These are phyloP conservation scores for Peromyscus maniculatus DNA, from an alignment of 2,113 vertebrate genomes.

Conservation along the genomic window DNA sequence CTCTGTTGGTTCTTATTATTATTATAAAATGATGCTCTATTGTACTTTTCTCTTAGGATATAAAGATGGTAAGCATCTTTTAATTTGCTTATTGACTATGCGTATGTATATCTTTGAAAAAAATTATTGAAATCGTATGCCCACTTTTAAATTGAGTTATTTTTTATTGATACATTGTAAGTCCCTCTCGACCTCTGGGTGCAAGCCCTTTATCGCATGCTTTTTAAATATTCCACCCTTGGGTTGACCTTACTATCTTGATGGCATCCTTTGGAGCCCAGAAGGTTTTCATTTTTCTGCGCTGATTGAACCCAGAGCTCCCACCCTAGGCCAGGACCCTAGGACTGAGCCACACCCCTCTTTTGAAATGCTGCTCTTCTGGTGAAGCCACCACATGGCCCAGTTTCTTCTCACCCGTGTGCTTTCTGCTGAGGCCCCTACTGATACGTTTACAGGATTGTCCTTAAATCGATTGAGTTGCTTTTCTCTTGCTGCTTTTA, in stretches of 20 bases:
- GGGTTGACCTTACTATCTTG: background rate
- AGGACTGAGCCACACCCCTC: background rate
- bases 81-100: background rate
- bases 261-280: background rate
- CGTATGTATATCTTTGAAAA: background rate
- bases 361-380: background rate
- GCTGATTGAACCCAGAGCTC: background rate
- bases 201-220: background rate
- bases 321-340: background rate
- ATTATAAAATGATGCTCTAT: too few species aligned
- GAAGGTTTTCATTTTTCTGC: background rate
- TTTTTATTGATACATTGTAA: background rate
- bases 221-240: constrained; percentile 3
- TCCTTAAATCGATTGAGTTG: background rate
- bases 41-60: background rate
- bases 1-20: background rate
- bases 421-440: background rate
- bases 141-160: background rate
- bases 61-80: background rate
- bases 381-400: background rate
- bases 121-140: background rate
- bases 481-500: background rate
- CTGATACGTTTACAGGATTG: background rate
- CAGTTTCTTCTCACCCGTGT: background rate
- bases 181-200: background rate